Evolutionary conservation across 2,797 vertebrate genomes (phyloP).

Genomic region (Pantherophis vulpinus): DNA sequence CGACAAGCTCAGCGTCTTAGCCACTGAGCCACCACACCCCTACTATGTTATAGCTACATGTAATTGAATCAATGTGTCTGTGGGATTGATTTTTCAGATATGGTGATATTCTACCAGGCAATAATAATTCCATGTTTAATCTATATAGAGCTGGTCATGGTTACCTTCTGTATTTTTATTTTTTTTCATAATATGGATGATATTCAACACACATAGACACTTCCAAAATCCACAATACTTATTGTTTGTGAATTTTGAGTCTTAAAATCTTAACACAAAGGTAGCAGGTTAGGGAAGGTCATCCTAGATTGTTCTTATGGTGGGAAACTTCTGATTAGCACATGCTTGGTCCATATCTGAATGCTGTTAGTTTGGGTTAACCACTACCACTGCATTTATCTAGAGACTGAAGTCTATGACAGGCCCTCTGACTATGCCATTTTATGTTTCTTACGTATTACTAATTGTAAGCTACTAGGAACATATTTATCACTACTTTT

Average conservation of each 20-base stretch:
- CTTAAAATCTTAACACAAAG: background rate
- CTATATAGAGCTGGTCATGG: background rate
- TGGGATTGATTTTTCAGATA: background rate
- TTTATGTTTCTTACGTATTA: background rate
- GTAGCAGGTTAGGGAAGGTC: background rate
- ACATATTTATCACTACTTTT: background rate
- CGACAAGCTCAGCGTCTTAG: too few species aligned
- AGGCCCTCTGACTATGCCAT: background rate
- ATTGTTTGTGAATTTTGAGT: background rate
- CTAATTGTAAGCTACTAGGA: background rate
- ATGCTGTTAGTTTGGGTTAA: background rate
- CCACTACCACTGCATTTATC: background rate
- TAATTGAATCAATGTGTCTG: background rate
- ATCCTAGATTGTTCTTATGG: background rate
- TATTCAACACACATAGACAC: background rate
- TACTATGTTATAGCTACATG: background rate
- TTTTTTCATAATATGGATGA: background rate
- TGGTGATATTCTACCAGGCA: conserved; percentile 3
- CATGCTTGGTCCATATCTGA: background rate
- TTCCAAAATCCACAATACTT: background rate
- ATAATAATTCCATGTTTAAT: background rate
- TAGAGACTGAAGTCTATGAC: background rate
- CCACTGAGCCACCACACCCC: too few species aligned
- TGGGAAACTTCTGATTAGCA: background rate
- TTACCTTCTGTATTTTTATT: background rate